A percentile compares a stretch with the other conserved stretches of the same genome.
Conservation (phyloP, 2,113 vertebrate species). For the Trochalopteron elliotii region DNA sequence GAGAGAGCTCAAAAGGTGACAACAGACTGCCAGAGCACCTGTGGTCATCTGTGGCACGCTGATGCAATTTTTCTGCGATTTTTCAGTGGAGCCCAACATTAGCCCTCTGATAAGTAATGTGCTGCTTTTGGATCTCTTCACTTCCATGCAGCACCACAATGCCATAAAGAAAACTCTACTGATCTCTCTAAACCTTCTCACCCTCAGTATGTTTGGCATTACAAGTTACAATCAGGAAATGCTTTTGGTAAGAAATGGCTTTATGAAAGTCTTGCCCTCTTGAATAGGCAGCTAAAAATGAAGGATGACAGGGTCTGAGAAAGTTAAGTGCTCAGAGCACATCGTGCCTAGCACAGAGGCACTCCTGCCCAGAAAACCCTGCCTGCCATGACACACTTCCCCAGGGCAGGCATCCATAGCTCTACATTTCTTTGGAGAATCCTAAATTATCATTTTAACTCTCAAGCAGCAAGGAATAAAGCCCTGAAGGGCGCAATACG, state of each 20-base stretch:
- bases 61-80: not conserved
- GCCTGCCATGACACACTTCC: not conserved
- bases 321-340: not conserved
- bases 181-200: not conserved
- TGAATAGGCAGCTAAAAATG: not conserved
- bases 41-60: not conserved
- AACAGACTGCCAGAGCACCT: not conserved
- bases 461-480: not conserved
- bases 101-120: not conserved
- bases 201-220: not conserved
- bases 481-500: not conserved
- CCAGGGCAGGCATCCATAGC: not conserved
- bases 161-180: not conserved
- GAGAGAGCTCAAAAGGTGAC: slow-evolving; percentile 17
- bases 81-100: not conserved
- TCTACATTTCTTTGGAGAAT: not conserved
- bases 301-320: not conserved
- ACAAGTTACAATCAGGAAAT: not conserved
- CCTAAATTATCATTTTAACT: not conserved
- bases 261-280: not conserved
- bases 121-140: not conserved
- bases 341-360: not conserved
- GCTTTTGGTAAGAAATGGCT: not conserved
- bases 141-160: not conserved
- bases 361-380: not conserved